Evolutionary conservation across 2,888 invertebrate genomes (phyloP).

Genomic region (Leptodirus hochenwartii): DNA sequence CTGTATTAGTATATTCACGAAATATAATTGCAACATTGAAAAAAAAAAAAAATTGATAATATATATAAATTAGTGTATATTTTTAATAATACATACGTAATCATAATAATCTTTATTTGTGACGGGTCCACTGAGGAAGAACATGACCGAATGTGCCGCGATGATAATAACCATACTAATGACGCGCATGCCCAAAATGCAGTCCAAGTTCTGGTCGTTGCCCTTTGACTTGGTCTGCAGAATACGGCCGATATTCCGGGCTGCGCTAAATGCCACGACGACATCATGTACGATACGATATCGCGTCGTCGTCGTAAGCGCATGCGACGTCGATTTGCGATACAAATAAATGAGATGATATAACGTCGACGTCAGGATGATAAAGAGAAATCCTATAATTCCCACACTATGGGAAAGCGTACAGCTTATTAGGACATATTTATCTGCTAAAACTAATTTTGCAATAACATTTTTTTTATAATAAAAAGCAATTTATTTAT

Average conservation of each 20-base stretch:
- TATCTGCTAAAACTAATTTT: too few species aligned
- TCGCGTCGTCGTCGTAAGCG: conserved; percentile 2
- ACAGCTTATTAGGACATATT: too few species aligned
- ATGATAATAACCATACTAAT: conserved; percentile 49
- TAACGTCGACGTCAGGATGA: too few species aligned
- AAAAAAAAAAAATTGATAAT: not conserved
- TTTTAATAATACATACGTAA: conserved; percentile 26
- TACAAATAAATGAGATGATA: too few species aligned
- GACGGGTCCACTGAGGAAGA: conserved; percentile 46
- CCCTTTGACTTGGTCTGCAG: conserved; percentile 36
- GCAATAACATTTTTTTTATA: too few species aligned
- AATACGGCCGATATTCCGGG: conserved; percentile 39
- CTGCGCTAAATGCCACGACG: conserved; percentile 36
- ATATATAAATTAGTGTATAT: conserved; percentile 1
- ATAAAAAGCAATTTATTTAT: too few species aligned
- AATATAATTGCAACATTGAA: not conserved
- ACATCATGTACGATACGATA: conserved; percentile 14
- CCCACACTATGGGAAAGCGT: too few species aligned
- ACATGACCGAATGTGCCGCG: conserved; percentile 45
- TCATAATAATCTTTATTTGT: conserved; percentile 44
- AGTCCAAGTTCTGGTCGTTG: conserved; percentile 39
- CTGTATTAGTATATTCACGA: too few species aligned
- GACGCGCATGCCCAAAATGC: conserved; percentile 36
- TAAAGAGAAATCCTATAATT: too few species aligned
- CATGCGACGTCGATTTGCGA: not conserved